A percentile compares a stretch with the other conserved stretches of the same genome.
Evolutionary conservation across 2,113 vertebrate genomes (phyloP).

Genomic region (Emberiza fucata): DNA sequence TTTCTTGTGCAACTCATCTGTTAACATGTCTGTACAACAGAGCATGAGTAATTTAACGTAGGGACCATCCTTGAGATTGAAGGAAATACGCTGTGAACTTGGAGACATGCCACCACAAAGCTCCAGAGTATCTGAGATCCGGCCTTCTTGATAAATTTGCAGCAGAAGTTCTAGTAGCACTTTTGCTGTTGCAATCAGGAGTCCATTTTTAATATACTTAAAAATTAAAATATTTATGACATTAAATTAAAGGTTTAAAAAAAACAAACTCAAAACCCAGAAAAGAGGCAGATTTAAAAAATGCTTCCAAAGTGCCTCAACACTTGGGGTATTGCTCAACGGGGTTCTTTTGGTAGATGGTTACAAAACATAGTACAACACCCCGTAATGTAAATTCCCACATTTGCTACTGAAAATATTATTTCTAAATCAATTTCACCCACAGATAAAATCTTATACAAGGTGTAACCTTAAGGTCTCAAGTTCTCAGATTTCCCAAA

Average conservation of each 20-base stretch:
- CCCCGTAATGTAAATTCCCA: not conserved
- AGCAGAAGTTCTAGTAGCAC: not conserved
- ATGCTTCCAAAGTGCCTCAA: not conserved
- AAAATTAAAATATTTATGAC: not conserved
- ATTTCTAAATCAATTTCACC: not conserved
- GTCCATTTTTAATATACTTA: not conserved
- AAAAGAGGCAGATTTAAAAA: not conserved
- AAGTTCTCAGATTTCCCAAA: not conserved
- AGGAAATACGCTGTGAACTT: not conserved
- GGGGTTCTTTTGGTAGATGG: rapidly evolving
- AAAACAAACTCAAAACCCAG: not conserved
- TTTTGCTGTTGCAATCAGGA: not conserved
- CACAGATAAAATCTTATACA: not conserved
- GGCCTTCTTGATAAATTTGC: not conserved
- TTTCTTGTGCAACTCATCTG: constrained; percentile 43
- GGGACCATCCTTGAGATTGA: not conserved
- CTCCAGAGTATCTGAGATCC: not conserved
- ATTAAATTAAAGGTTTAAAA: not conserved
- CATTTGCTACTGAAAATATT: not conserved
- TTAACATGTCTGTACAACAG: constrained; percentile 31
- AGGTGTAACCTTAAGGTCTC: not conserved
- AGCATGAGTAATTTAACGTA: constrained; percentile 48
- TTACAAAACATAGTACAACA: not conserved
- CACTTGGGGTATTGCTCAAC: rapidly evolving
- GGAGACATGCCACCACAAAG: not conserved